phyloP scores from a whole-genome alignment of 2,888 invertebrate species.

The Xylocampa areola region DNA sequence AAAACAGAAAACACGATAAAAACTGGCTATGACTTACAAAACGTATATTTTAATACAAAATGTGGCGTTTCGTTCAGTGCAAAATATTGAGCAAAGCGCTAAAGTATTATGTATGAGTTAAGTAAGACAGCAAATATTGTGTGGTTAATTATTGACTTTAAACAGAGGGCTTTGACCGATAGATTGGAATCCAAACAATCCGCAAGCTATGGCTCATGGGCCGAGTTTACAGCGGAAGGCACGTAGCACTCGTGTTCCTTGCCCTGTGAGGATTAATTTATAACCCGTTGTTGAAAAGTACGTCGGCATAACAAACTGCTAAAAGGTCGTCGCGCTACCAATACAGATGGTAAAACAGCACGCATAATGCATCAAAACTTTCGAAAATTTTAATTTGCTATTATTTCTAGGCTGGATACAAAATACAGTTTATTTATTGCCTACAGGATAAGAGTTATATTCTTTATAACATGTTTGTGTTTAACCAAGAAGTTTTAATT shows the following conservation, averaged over 20 bases:
- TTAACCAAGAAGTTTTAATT: too few relatives aligned
- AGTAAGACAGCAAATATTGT: conserved; percentile 43
- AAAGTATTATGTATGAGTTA: conserved; percentile 30
- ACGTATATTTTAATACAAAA: conserved; percentile 34
- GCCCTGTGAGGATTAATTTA: conserved; percentile 56
- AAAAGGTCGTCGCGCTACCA: conserved; percentile 25
- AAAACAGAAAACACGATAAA: conserved; percentile 40
- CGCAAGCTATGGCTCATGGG: conserved; percentile 59
- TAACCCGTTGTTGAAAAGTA: conserved; percentile 46
- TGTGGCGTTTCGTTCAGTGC: conserved; percentile 20
- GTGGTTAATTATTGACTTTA: conserved; percentile 50
- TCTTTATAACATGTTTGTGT: too few relatives aligned
- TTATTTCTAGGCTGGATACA: too few relatives aligned
- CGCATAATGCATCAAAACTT: conserved; percentile 18
- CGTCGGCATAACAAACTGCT: conserved; percentile 31
- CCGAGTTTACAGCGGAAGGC: conserved; percentile 78
- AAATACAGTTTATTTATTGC: too few relatives aligned
- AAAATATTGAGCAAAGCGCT: conserved; percentile 22
- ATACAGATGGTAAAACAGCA: conserved; percentile 19
- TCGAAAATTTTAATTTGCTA: not conserved
- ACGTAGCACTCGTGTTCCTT: conserved; percentile 76
- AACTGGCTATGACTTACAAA: conserved; percentile 29
- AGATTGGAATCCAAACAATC: conserved; percentile 74
- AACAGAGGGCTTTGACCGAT: conserved; percentile 60
- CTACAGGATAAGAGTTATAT: too few relatives aligned